A percentile compares a stretch with the other conserved stretches of the same genome.
These are phyloP conservation scores for Brachyopa scutellaris DNA, from an alignment of 2,888 invertebrate species.

Conservation along the genomic window DNA sequence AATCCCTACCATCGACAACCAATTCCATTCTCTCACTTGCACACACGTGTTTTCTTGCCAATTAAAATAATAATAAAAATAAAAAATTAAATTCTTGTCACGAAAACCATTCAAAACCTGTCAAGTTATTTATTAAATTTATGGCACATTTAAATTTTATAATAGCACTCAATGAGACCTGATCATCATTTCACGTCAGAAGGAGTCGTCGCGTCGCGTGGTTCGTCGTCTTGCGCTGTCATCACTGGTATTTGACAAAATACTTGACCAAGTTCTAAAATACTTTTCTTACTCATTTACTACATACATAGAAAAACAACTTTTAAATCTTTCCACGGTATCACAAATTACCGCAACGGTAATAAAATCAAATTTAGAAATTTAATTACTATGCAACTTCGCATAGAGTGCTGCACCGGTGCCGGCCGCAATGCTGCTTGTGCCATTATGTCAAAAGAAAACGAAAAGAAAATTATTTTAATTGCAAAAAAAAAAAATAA, in stretches of 20 bases:
- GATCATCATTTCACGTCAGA: conserved; percentile 10
- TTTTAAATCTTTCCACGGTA: conserved; percentile 23
- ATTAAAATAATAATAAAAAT: no score
- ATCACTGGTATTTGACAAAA: background rate
- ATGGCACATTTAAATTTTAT: conserved; percentile 12
- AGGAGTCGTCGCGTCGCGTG: background rate
- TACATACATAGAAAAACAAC: background rate
- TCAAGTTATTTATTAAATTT: conserved; percentile 13
- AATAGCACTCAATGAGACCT: conserved; percentile 9
- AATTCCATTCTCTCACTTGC: no score
- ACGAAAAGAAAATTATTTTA: conserved; percentile 19
- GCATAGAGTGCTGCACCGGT: background rate
- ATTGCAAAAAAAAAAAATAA: conserved; percentile 29
- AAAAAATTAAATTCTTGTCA: conserved; percentile 35
- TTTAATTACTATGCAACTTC: conserved; percentile 50
- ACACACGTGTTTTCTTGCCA: no score
- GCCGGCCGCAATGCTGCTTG: background rate
- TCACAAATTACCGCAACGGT: conserved; percentile 35
- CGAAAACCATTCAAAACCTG: conserved; percentile 32
- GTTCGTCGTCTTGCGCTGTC: background rate
- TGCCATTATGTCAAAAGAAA: conserved; percentile 37
- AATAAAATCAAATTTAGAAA: conserved; percentile 63
- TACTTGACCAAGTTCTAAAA: conserved; percentile 16
- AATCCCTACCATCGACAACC: no score
- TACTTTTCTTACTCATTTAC: background rate